Conservation (phyloP, 2,113 vertebrate species). For the Callithrix jacchus region DNA sequence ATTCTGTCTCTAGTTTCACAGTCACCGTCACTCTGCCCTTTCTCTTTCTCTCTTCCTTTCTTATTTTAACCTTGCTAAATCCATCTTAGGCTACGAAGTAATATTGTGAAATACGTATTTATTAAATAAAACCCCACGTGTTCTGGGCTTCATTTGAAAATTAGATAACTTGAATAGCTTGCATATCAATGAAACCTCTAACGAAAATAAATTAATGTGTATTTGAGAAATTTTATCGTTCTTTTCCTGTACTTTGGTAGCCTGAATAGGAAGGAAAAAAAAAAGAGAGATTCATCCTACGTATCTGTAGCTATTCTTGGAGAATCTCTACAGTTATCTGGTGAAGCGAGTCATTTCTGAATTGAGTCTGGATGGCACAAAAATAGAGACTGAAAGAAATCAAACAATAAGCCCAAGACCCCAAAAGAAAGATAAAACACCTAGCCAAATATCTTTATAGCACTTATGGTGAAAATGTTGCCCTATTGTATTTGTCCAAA, state of each 20-base stretch:
- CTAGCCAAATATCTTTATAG: background rate
- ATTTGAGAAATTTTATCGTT: background rate
- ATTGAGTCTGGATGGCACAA: background rate
- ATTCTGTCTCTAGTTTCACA: background rate
- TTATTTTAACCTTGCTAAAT: background rate
- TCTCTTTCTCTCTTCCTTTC: background rate
- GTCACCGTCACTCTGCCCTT: background rate
- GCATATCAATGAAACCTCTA: background rate
- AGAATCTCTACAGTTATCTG: background rate
- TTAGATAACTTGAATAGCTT: background rate
- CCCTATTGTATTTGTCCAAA: background rate
- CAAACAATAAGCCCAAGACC: background rate
- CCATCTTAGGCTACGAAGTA: background rate
- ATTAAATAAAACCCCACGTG: background rate
- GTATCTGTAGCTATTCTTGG: background rate
- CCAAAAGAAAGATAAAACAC: background rate
- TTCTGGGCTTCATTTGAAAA: constrained; percentile 21
- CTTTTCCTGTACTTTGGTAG: background rate
- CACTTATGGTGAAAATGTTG: background rate
- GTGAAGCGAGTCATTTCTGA: constrained; percentile 41
- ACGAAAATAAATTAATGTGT: constrained; percentile 10
- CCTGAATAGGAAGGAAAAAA: background rate
- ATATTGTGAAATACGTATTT: background rate
- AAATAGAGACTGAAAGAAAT: background rate
- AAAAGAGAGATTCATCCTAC: background rate